phyloP scores from a whole-genome alignment of 2,113 vertebrate species.

The Pygoscelis adeliae region DNA sequence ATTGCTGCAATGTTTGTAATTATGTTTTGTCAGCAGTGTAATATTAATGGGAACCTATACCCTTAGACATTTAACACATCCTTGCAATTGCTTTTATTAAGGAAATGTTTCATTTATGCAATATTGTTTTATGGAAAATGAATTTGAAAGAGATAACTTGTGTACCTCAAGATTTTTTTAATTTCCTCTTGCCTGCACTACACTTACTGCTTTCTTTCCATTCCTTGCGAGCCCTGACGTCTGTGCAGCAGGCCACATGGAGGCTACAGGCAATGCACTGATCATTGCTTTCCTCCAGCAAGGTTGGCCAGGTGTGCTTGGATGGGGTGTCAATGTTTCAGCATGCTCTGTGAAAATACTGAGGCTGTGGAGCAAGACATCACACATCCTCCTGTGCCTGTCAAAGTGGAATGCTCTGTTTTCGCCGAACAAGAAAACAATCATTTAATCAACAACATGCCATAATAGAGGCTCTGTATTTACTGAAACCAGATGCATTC shows the following conservation, averaged over 20 bases:
- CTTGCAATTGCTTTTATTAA: neutral
- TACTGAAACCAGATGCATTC: neutral
- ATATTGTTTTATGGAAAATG: neutral
- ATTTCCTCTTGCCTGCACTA: neutral
- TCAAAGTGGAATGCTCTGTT: neutral
- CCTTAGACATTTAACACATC: neutral
- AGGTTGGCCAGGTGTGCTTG: neutral
- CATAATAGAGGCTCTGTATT: neutral
- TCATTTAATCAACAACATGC: neutral
- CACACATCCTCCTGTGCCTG: neutral
- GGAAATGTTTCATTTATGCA: neutral
- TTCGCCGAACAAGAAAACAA: neutral
- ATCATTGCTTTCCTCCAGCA: rapidly evolving
- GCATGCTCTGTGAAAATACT: neutral
- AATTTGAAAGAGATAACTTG: neutral
- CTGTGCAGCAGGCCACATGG: neutral
- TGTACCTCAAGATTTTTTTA: neutral
- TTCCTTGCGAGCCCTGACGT: neutral
- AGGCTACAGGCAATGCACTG: rapidly evolving
- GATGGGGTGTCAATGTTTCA: neutral
- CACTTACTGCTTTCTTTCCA: neutral
- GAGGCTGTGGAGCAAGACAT: neutral
- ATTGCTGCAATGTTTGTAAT: neutral
- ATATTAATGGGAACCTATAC: neutral
- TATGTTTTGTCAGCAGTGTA: neutral